Percentiles rank a stretch among this genome's conserved stretches.
These are phyloP conservation scores for Salmo trutta DNA, from an alignment of 2,797 vertebrate genomes.

Conservation along the genomic window DNA sequence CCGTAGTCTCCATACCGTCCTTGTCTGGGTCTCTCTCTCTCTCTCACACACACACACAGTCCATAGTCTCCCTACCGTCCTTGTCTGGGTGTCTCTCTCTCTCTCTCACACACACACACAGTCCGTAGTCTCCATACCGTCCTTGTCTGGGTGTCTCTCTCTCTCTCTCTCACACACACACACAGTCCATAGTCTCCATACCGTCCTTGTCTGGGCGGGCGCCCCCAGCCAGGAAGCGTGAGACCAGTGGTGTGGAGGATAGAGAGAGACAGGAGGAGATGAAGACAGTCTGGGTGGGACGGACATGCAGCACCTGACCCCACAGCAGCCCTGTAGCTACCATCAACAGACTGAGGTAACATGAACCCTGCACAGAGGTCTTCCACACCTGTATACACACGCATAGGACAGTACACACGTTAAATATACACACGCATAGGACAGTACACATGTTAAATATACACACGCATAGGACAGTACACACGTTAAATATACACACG, in stretches of 20 bases:
- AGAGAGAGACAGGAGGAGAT: slow-evolving; percentile 95
- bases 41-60: no score
- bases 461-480: no score
- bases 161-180: slow-evolving; percentile 33
- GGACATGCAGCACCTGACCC: slow-evolving; percentile 89
- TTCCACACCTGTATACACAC: slow-evolving; percentile 87
- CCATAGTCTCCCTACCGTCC: no score
- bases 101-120: background rate
- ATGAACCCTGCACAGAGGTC: slow-evolving; percentile 90
- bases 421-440: background rate
- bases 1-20: no score
- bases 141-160: slow-evolving; percentile 72
- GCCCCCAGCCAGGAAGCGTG: slow-evolving; percentile 90
- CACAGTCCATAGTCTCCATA: slow-evolving; percentile 45
- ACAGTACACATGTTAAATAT: background rate
- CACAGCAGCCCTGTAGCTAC: slow-evolving; percentile 87
- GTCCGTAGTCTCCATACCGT: slow-evolving; percentile 73
- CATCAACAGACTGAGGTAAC: slow-evolving; percentile 91
- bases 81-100: background rate
- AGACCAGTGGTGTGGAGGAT: slow-evolving; percentile 95
- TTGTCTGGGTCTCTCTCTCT: no score
- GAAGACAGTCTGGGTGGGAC: slow-evolving; percentile 91
- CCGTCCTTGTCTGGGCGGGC: slow-evolving; percentile 90
- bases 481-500: no score
- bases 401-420: background rate